Percentiles rank a stretch among this genome's conserved stretches.
Evolutionary conservation across 2,888 invertebrate genomes (phyloP).

Genomic region (Beris morrisii): DNA sequence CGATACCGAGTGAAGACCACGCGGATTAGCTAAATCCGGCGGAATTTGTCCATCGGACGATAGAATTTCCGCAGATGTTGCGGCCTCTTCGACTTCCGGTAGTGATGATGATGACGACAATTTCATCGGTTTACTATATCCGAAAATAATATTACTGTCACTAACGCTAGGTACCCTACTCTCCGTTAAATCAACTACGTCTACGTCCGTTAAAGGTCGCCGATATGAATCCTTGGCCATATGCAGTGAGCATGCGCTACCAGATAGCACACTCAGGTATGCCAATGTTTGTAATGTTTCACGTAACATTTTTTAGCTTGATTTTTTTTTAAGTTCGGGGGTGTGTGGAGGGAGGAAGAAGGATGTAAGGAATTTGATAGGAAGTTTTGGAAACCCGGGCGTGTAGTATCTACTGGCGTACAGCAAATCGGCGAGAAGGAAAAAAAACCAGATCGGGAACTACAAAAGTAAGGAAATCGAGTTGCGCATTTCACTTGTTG

Average conservation of each 20-base stretch:
- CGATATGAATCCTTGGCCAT: constrained; percentile 39
- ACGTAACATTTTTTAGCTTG: constrained; percentile 37
- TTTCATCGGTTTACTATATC: not conserved
- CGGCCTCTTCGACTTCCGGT: not conserved
- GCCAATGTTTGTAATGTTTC: constrained; percentile 39
- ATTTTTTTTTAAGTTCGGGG: too few species aligned
- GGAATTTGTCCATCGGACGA: too few species aligned
- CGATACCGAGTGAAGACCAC: not conserved
- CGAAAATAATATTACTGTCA: constrained; percentile 19
- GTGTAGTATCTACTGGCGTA: too few species aligned
- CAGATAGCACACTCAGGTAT: constrained; percentile 38
- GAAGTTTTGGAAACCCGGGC: too few species aligned
- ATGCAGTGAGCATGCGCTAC: constrained; percentile 38
- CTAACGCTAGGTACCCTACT: constrained; percentile 13
- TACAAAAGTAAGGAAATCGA: too few species aligned
- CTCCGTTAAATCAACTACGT: constrained; percentile 31
- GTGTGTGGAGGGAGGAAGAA: too few species aligned
- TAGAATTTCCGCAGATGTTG: too few species aligned
- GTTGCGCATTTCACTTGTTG: too few species aligned
- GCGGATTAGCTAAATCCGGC: not conserved
- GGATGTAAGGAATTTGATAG: too few species aligned
- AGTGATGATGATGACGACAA: not conserved
- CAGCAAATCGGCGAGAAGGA: too few species aligned
- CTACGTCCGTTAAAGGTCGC: constrained; percentile 36
- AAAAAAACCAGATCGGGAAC: too few species aligned